phyloP scores from a whole-genome alignment of 2,113 vertebrate species.

The Camelus bactrianus region DNA sequence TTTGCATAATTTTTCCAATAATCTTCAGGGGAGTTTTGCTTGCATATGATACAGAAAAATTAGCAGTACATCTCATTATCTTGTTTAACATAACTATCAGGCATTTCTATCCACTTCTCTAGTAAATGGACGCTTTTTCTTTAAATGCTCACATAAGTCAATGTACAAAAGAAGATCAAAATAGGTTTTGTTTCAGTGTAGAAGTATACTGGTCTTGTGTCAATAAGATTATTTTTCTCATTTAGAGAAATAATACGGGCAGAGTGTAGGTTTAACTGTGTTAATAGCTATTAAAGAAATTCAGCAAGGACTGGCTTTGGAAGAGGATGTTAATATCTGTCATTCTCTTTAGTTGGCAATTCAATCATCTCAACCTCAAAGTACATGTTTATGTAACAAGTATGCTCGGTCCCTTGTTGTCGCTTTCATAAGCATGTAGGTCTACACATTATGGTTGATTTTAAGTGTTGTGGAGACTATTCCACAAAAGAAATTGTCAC shows the following conservation, averaged over 20 bases:
- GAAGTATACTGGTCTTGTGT: not conserved
- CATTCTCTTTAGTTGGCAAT: conserved; percentile 51
- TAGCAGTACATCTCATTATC: not conserved
- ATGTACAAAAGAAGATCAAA: not conserved
- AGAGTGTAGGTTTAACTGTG: not conserved
- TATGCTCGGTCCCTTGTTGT: conserved; percentile 49
- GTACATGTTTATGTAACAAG: conserved; percentile 49
- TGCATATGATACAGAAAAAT: not conserved
- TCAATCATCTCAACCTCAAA: conserved; percentile 64
- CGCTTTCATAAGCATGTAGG: conserved; percentile 62
- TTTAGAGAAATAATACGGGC: conserved; percentile 48
- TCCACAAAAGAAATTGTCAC: conserved; percentile 83
- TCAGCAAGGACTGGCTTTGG: conserved; percentile 1
- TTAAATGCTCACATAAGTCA: not conserved
- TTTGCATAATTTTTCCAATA: not conserved
- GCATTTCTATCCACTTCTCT: not conserved
- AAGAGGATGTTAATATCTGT: conserved; percentile 16
- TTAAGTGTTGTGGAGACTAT: conserved; percentile 72
- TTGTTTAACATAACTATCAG: not conserved
- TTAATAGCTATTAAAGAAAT: conserved; percentile 28
- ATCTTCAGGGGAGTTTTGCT: not conserved
- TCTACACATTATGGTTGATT: conserved; percentile 78
- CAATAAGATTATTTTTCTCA: conserved; percentile 7
- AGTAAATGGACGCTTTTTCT: not conserved
- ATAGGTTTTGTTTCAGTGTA: conserved; percentile 26